Evolutionary conservation across 2,113 vertebrate species (phyloP), one percentile per base, ranked within the genome.

Genomic region (Chamaea fasciata): DNA sequence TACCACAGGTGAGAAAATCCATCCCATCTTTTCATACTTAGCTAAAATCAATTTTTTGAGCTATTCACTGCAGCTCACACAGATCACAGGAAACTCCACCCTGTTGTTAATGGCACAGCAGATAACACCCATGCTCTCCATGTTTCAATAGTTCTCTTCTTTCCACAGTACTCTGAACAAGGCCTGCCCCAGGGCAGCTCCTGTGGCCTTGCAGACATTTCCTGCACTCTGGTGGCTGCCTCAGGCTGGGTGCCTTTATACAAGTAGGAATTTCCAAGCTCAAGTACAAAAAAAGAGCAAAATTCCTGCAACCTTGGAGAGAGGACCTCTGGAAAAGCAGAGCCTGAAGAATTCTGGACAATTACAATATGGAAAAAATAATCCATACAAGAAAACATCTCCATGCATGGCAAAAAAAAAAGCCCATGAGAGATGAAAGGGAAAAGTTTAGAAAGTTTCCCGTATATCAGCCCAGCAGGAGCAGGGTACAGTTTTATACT

Each of bases 381-480:
- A 62, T 9, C 10, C 52, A 4, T 27, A 37, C 26, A 76, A 55
- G n/a, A 42, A 53, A 88, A n/a, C 7, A 9, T 19, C 26, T 46
- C 11, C 0, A 1, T 9, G n/a, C 9, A 5, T 9, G 26, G 46
- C 0, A 0, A 60, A 92, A 87, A 0, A 60, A 92, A 87, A 64
- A 39, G 22, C 9, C 14, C 5, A 7, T 1, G 7, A 41, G 63
- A 90, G 13, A 56, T 20, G 17, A 78, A 89, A 83, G 39, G 27
- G 63, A 24, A 31, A 60, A 16, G 14, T 56, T 71, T 18, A 41
- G 12, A 9, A 85, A 62, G n/a, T n/a, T 83, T 76, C 52, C 57
- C 79, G n/a, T 44, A 0, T 7, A n/a, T 77, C 50, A 65, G 30
- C 41, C 53, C 57, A 55, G 57, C 44, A 79, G 62, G 31, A 84